phyloP scores from a whole-genome alignment of 1,140 invertebrate species.

The Propsilocerus akamusi region DNA sequence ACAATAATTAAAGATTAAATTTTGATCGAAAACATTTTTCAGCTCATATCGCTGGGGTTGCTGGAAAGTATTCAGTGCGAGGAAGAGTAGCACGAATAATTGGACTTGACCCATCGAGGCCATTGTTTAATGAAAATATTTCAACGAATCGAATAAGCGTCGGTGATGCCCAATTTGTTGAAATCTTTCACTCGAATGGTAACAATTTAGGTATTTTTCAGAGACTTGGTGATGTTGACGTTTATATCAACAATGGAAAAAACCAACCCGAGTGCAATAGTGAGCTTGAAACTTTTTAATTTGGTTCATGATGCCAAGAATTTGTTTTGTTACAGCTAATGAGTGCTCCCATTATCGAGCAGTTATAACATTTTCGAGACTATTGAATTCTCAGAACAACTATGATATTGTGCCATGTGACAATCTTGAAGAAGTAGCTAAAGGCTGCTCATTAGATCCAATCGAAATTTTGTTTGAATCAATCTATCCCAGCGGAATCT shows the following conservation, averaged over 20 bases:
- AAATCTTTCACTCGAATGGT: background rate
- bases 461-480: background rate
- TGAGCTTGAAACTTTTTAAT: too few species aligned
- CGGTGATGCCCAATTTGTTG: background rate
- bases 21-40: too few species aligned
- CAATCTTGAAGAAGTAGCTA: background rate
- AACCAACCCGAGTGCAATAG: background rate
- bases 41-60: background rate
- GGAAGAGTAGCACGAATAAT: background rate
- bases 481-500: background rate
- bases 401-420: background rate
- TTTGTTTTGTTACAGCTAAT: background rate
- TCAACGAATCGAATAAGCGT: background rate
- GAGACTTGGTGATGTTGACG: background rate
- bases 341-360: background rate
- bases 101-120: background rate
- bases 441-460: background rate
- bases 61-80: background rate
- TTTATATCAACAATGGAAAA: background rate
- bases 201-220: background rate
- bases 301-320: too few species aligned
- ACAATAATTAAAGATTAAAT: too few species aligned
- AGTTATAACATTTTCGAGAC: background rate
- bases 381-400: background rate
- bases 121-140: background rate